phyloP scores from a whole-genome alignment of 2,113 vertebrate genomes.

The Cololabis saira region DNA sequence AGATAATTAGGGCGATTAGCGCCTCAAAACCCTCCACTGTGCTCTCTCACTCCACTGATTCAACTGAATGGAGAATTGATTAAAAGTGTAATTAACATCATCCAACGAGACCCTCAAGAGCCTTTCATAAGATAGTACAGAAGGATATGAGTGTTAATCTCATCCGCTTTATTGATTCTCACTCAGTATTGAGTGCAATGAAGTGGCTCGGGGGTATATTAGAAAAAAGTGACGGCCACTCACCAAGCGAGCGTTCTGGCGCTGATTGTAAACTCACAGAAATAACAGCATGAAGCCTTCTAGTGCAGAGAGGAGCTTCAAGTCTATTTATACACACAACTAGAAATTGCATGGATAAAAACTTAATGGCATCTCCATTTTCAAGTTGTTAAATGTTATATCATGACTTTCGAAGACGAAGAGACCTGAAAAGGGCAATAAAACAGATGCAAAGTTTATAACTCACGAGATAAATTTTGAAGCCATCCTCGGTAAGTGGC shows the following conservation, averaged over 20 bases:
- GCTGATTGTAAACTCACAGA: slow-evolving; percentile 25
- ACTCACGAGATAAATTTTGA: not conserved
- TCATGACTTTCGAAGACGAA: too few species aligned
- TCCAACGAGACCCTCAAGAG: slow-evolving; percentile 65
- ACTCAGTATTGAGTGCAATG: slow-evolving; percentile 55
- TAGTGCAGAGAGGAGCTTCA: not conserved
- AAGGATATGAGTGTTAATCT: slow-evolving; percentile 70
- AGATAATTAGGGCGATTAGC: slow-evolving; percentile 73
- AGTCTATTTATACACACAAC: not conserved
- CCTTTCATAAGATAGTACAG: slow-evolving; percentile 69
- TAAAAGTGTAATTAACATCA: slow-evolving; percentile 72
- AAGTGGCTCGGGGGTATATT: slow-evolving; percentile 56
- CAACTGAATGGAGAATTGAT: slow-evolving; percentile 69
- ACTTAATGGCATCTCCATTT: too few species aligned
- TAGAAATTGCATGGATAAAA: not conserved
- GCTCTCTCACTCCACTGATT: slow-evolving; percentile 35
- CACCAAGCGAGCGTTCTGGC: slow-evolving; percentile 22
- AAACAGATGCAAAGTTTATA: too few species aligned
- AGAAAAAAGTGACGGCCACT: slow-evolving; percentile 33
- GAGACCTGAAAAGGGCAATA: too few species aligned
- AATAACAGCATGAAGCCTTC: slow-evolving; percentile 7
- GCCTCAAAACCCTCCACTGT: slow-evolving; percentile 38
- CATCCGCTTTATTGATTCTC: slow-evolving; percentile 72
- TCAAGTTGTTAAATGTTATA: too few species aligned
- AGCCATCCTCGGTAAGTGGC: slow-evolving; percentile 12